Evolutionary conservation across 2,888 invertebrate species (phyloP).

Genomic region (Idaea straminata): DNA sequence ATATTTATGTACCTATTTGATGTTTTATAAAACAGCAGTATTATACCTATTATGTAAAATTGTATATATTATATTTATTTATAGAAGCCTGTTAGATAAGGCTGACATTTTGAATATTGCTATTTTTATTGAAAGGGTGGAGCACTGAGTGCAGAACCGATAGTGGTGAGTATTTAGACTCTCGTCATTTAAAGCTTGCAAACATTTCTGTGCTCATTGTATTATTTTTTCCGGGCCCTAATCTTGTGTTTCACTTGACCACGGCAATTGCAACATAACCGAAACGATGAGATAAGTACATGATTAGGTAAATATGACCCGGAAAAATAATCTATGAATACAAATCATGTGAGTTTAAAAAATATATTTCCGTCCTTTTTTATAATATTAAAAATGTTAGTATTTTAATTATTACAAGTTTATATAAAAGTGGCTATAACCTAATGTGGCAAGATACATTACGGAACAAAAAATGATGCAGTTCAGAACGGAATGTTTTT

Average conservation of each 20-base stretch:
- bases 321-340: too few relatives aligned
- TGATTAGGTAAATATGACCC: too few relatives aligned
- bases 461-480: background rate
- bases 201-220: constrained; percentile 28
- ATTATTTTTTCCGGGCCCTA: constrained; percentile 8
- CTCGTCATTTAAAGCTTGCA: constrained; percentile 13
- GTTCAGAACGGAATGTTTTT: background rate
- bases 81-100: background rate
- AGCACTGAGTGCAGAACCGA: constrained; percentile 95
- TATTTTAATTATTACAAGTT: background rate
- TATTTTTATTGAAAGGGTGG: constrained; percentile 83
- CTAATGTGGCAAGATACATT: background rate
- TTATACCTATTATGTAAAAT: background rate
- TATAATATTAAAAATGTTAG: background rate
- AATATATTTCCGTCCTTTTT: too few relatives aligned
- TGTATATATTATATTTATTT: background rate
- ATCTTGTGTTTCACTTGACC: background rate
- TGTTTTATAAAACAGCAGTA: background rate
- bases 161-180: constrained; percentile 90
- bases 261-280: too few relatives aligned
- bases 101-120: background rate
- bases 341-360: too few relatives aligned
- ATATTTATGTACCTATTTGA: background rate
- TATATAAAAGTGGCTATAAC: constrained; percentile 3
- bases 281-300: too few relatives aligned